Evolutionary conservation across 1,140 invertebrate genomes (phyloP).

Genomic region (Lucilia sericata): DNA sequence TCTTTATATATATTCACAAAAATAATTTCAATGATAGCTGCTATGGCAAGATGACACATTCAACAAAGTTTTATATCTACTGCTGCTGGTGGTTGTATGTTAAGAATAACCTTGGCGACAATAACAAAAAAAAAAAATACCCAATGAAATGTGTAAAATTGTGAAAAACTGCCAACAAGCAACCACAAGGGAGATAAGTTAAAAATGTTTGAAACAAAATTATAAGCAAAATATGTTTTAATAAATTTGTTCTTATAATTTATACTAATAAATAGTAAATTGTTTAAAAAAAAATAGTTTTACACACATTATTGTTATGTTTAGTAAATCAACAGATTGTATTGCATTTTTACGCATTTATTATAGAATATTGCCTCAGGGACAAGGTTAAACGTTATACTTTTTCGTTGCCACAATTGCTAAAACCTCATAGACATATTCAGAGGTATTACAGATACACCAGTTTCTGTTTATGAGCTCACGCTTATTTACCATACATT

Average conservation of each 20-base stretch:
- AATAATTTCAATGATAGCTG: not conserved
- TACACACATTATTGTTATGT: too few relatives aligned
- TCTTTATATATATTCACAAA: not conserved
- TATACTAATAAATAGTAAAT: too few relatives aligned
- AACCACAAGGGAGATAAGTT: not conserved
- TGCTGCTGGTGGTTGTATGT: not conserved
- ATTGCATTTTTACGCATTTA: not conserved
- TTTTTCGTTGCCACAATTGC: not conserved
- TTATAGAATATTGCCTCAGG: not conserved
- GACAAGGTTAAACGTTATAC: not conserved
- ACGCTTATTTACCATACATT: not conserved
- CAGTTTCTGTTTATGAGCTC: not conserved
- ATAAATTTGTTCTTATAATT: too few relatives aligned
- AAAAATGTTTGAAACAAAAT: not conserved
- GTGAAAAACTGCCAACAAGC: not conserved
- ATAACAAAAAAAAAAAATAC: not conserved
- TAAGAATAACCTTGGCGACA: not conserved
- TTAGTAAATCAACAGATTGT: too few relatives aligned
- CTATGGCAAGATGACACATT: not conserved
- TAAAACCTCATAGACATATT: not conserved
- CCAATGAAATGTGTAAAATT: not conserved
- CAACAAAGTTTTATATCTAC: not conserved
- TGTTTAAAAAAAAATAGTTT: too few relatives aligned
- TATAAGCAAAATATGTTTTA: too few relatives aligned
- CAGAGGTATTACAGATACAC: too few relatives aligned